phyloP scores from a whole-genome alignment of 2,113 vertebrate genomes.

The Lycaon pictus region DNA sequence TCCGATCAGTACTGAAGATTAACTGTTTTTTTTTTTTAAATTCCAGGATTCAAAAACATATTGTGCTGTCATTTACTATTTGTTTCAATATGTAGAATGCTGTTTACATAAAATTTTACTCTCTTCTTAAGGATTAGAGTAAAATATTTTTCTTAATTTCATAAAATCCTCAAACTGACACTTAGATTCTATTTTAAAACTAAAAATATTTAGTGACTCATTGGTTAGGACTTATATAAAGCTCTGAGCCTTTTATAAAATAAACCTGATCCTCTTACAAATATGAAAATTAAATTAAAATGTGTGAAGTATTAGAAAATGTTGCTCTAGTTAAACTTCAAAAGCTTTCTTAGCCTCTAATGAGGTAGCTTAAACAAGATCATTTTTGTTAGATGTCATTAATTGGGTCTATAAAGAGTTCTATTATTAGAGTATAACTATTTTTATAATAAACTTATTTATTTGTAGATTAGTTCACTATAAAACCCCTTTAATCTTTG shows the following conservation, averaged over 20 bases:
- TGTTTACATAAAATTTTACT: conserved; percentile 36
- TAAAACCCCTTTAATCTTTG: conserved; percentile 63
- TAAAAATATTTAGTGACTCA: conserved; percentile 63
- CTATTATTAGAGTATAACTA: conserved; percentile 62
- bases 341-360: conserved; percentile 76
- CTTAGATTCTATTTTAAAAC: conserved; percentile 45
- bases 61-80: not conserved
- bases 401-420: conserved; percentile 59
- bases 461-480: conserved; percentile 65
- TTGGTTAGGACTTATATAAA: conserved; percentile 51
- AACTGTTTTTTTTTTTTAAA: not conserved
- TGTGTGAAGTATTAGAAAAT: conserved; percentile 74
- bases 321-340: conserved; percentile 71
- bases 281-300: conserved; percentile 64
- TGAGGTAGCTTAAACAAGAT: conserved; percentile 64
- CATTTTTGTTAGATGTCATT: conserved; percentile 68
- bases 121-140: conserved; percentile 35
- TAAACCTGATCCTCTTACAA: conserved; percentile 70
- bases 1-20: not conserved
- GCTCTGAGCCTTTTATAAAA: conserved; percentile 52
- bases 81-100: not conserved
- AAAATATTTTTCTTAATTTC: conserved; percentile 57
- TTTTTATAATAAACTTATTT: conserved; percentile 70
- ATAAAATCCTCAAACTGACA: not conserved
- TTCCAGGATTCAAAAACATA: not conserved